phyloP scores from a whole-genome alignment of 2,113 vertebrate species.

The Toxostoma redivivum region DNA sequence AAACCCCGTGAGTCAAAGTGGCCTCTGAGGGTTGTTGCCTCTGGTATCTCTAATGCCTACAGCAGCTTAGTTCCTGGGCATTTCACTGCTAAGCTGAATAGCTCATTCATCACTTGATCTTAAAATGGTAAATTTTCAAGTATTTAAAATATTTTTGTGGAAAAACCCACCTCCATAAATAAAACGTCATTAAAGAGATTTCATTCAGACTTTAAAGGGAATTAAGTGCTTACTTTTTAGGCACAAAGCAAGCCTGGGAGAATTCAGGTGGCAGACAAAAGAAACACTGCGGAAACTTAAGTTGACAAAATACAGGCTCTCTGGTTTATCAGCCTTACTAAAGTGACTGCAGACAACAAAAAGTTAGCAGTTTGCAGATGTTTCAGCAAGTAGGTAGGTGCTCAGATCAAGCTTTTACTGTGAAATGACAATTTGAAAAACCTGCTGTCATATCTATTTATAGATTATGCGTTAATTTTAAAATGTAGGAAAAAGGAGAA shows the following conservation, averaged over 20 bases:
- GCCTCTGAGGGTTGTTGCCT: background rate
- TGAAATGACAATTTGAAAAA: background rate
- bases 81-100: background rate
- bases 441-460: background rate
- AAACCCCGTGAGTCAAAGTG: background rate
- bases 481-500: background rate
- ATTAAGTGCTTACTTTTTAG: background rate
- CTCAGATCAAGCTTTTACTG: background rate
- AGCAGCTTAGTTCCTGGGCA: background rate
- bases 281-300: accelerated
- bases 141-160: background rate
- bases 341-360: background rate
- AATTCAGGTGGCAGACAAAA: background rate
- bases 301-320: background rate
- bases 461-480: background rate
- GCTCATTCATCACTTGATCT: background rate
- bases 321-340: background rate
- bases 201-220: background rate
- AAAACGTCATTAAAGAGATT: background rate
- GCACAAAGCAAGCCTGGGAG: background rate
- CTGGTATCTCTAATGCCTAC: background rate
- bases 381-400: background rate
- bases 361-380: background rate
- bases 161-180: background rate
- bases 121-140: background rate